A percentile compares a stretch with the other conserved stretches of the same genome.
Evolutionary conservation across 2,888 invertebrate genomes (phyloP).

Genomic region (Leptothorax acervorum): DNA sequence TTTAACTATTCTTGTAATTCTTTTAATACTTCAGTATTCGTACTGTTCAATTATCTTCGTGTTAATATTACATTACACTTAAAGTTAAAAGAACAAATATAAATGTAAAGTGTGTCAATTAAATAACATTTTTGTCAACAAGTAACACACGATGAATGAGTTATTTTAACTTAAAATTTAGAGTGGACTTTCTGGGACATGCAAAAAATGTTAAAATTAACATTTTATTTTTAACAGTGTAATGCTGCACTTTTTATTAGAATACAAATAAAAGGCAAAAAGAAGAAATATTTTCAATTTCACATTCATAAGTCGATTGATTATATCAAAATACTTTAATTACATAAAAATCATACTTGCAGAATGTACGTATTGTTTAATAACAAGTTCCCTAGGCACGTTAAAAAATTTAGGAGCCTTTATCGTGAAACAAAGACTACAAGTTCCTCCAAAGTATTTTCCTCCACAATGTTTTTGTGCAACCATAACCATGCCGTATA

Average conservation of each 20-base stretch:
- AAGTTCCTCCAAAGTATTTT: constrained; percentile 6
- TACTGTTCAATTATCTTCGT: too few relatives aligned
- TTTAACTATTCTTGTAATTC: too few relatives aligned
- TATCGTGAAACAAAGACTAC: constrained; percentile 28
- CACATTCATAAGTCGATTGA: background rate
- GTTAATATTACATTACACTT: too few relatives aligned
- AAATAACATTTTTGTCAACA: too few relatives aligned
- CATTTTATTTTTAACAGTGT: too few relatives aligned
- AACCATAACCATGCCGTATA: constrained; percentile 16
- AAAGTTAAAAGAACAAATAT: too few relatives aligned
- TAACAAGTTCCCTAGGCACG: background rate
- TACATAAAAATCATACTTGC: background rate
- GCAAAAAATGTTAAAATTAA: too few relatives aligned
- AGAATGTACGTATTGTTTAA: constrained; percentile 4
- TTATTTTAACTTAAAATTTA: too few relatives aligned
- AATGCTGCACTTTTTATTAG: background rate
- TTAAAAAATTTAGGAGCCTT: constrained; percentile 1
- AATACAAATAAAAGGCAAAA: background rate
- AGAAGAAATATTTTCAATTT: background rate
- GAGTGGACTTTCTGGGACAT: too few relatives aligned
- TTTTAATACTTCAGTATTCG: too few relatives aligned
- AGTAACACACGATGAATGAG: too few relatives aligned
- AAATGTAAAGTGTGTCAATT: too few relatives aligned
- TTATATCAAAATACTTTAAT: background rate
- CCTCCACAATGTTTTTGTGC: constrained; percentile 21